Evolutionary conservation across 92 coral and sea anemone genomes (phyloP).

Genomic region (Epizoanthus stellaris): DNA sequence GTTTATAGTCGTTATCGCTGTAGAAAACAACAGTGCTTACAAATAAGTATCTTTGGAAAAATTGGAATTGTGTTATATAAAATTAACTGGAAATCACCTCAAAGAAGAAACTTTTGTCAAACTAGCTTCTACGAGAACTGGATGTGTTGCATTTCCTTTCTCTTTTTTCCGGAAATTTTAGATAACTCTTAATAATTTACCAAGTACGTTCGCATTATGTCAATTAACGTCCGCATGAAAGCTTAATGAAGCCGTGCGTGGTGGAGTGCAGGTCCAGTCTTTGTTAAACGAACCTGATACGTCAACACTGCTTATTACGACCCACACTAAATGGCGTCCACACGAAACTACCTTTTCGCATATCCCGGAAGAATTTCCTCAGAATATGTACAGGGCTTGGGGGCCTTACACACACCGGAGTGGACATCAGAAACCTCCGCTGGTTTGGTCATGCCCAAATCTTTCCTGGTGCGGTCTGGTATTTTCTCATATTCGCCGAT

Average conservation of each 20-base stretch:
- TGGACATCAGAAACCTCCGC: constrained; percentile 4
- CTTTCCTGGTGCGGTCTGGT: constrained; percentile 25
- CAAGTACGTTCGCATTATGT: constrained; percentile 26
- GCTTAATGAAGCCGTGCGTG: not conserved
- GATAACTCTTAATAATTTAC: constrained; percentile 28
- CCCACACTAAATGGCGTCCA: constrained; percentile 11
- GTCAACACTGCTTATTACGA: constrained; percentile 4
- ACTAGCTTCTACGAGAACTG: not conserved
- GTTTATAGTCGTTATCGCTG: too few species aligned
- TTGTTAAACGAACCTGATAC: not conserved
- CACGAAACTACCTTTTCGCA: constrained; percentile 17
- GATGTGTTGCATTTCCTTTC: not conserved
- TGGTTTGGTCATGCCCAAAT: constrained; percentile 27
- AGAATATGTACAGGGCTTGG: not conserved
- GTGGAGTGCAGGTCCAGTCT: not conserved
- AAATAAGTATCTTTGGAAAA: too few species aligned
- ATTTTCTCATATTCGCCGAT: constrained; percentile 30
- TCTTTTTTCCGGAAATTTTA: not conserved
- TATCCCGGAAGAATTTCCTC: constrained; percentile 28
- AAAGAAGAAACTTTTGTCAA: not conserved
- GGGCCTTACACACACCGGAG: not conserved
- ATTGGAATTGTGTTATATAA: too few species aligned
- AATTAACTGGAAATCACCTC: not conserved
- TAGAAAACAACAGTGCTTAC: too few species aligned
- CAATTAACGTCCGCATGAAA: constrained; percentile 20